Evolutionary conservation across 2,888 invertebrate genomes (phyloP).

Genomic region (Amphimallon solstitiale): DNA sequence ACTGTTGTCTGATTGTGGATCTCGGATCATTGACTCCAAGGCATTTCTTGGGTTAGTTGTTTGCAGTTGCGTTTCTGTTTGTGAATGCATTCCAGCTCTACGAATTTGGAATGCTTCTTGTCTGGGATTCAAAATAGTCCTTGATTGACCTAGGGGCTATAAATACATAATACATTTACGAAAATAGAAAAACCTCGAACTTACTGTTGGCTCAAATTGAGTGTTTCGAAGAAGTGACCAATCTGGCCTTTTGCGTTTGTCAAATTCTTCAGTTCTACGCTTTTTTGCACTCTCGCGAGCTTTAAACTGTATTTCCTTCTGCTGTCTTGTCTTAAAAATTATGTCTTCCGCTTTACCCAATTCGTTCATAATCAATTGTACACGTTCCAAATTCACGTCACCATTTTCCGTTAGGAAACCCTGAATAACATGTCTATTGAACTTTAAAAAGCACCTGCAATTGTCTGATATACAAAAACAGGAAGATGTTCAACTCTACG

Average conservation of each 20-base stretch:
- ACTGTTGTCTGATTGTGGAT: slow-evolving; percentile 55
- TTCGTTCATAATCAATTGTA: slow-evolving; percentile 94
- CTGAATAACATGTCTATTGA: slow-evolving; percentile 62
- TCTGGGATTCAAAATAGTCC: slow-evolving; percentile 74
- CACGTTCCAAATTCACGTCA: slow-evolving; percentile 90
- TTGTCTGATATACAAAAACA: slow-evolving; percentile 9
- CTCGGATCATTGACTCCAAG: slow-evolving; percentile 65
- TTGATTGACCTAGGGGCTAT: slow-evolving; percentile 70
- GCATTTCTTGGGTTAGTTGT: slow-evolving; percentile 50
- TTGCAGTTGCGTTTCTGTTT: slow-evolving; percentile 52
- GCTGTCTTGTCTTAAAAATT: slow-evolving; percentile 93
- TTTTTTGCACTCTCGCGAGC: slow-evolving; percentile 80
- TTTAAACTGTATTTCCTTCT: slow-evolving; percentile 84
- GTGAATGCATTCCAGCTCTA: slow-evolving; percentile 68
- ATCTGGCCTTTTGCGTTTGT: slow-evolving; percentile 68
- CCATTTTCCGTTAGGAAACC: slow-evolving; percentile 96
- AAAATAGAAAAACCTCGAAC: slow-evolving; percentile 37
- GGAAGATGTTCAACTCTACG: not conserved
- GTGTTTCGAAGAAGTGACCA: slow-evolving; percentile 76
- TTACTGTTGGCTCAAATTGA: slow-evolving; percentile 82
- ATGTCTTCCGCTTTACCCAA: slow-evolving; percentile 95
- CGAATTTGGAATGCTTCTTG: slow-evolving; percentile 81
- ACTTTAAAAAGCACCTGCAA: slow-evolving; percentile 35
- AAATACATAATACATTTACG: slow-evolving; percentile 37
- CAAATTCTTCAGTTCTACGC: slow-evolving; percentile 63